A percentile compares a stretch with the other conserved stretches of the same genome.
Evolutionary conservation across 2,797 vertebrate genomes (phyloP).

Genomic region (Pangasius sanitwongsei): DNA sequence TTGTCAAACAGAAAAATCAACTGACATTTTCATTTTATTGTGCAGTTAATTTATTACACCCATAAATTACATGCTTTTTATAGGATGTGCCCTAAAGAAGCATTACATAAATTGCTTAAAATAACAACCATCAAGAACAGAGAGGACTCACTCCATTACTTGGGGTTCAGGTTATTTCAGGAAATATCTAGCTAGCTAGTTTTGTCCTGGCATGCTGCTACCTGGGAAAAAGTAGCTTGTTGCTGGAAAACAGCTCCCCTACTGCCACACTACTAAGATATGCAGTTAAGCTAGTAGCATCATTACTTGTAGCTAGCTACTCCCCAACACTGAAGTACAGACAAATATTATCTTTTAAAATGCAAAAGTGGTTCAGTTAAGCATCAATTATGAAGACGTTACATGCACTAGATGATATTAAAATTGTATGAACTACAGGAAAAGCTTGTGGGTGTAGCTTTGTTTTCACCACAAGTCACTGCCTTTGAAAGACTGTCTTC

Average conservation of each 20-base stretch:
- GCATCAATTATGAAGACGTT: too few species aligned
- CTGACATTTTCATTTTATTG: not conserved
- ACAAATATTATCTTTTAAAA: not conserved
- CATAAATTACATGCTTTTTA: not conserved
- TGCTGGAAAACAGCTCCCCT: not conserved
- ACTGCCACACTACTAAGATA: not conserved
- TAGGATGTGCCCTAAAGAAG: not conserved
- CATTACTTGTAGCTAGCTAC: not conserved
- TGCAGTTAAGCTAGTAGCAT: not conserved
- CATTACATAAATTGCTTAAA: not conserved
- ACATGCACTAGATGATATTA: not conserved
- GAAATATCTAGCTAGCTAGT: not conserved
- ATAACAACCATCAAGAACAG: not conserved
- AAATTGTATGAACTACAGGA: not conserved
- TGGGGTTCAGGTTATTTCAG: not conserved
- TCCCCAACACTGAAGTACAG: not conserved
- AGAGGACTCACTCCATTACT: not conserved
- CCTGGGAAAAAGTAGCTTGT: not conserved
- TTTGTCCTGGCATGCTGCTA: not conserved
- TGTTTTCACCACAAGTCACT: not conserved
- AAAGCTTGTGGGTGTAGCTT: not conserved
- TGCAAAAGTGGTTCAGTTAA: not conserved
- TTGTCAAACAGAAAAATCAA: not conserved
- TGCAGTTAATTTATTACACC: not conserved
- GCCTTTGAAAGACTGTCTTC: not conserved